Base-by-base conservation (phyloP, 37 sponge, comb jelly and placozoan genomes). In the Tethya wilhelma region DNA sequence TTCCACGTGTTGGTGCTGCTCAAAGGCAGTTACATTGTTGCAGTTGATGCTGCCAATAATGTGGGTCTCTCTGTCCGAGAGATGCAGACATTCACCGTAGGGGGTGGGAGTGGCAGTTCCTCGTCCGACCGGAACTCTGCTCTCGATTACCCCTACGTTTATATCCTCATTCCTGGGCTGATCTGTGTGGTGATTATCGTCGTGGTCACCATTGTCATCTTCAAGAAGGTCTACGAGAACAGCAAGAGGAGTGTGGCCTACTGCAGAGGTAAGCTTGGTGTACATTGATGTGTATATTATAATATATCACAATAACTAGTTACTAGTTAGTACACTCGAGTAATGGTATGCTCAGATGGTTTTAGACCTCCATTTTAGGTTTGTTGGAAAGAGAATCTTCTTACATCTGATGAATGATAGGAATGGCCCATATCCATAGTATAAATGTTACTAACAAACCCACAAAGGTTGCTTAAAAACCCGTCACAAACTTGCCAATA, bases 261-360 rank as follows among this genome's bases (percentile, higher is more conserved):
- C 56, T 67, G 53, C 68, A 84, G 43, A 84, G 76, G 84, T 74
- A 43, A 59, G 65, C 33, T n/a, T 59, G n/a, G n/a, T n/a, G n/a
- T n/a, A n/a, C n/a, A n/a, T n/a, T 17, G 57, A 11, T 3, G 58
- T 38, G 45, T 40, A 70, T 19, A 19, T 49, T 49, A 49, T 9
- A 19, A 49, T 9, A 9, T 49, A 49, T 14, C 9, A 19, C 14
- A 14, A 49, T 49, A 14, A 14, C 53, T 14, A 49, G 53, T 14
- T 19, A 49, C 14, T 49, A 49, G 14, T 9, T 14, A 9, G 14
- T 19, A 9, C 9, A 14, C 53, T 49, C 14, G 53, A 46, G 56
- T 29, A 29, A 22, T 20, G 23, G 7, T 8, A n/a, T n/a, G n/a
- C n/a, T n/a, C n/a, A n/a, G n/a, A n/a, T n/a, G n/a, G n/a, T n/a